Evolutionary conservation across 2,797 vertebrate genomes (phyloP).

Genomic region (Taeniopygia guttata): DNA sequence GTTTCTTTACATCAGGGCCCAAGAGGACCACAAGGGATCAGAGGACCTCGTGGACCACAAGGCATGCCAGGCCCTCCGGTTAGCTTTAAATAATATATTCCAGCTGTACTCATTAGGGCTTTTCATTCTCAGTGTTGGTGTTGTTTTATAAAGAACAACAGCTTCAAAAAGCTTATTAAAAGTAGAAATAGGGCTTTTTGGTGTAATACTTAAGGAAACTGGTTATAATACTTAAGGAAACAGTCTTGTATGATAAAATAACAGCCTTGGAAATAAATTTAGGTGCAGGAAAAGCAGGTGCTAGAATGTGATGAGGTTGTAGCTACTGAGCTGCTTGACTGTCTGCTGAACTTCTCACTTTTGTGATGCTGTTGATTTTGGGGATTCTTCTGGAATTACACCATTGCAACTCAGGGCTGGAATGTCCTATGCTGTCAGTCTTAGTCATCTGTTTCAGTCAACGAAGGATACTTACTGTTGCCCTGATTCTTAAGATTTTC

Average conservation of each 20-base stretch:
- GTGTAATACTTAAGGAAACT: background rate
- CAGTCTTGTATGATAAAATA: background rate
- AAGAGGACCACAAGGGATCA: conserved; percentile 73
- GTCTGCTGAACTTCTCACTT: background rate
- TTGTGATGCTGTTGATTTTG: background rate
- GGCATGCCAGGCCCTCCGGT: conserved; percentile 83
- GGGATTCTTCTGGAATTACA: background rate
- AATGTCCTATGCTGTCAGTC: background rate
- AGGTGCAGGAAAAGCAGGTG: background rate
- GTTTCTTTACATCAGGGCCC: conserved; percentile 73
- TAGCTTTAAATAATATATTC: background rate
- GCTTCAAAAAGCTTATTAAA: background rate
- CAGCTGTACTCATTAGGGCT: background rate
- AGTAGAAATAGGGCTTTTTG: background rate
- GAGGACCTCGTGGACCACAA: conserved; percentile 73
- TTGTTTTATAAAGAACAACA: background rate
- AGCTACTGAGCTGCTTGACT: background rate
- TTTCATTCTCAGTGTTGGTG: background rate
- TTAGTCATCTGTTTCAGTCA: background rate
- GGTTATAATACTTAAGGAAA: background rate
- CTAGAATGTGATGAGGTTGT: background rate
- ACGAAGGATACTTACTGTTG: background rate
- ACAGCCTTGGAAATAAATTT: background rate
- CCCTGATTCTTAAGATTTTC: too few species aligned
- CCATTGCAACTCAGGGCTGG: background rate